A percentile compares a stretch with the other conserved stretches of the same genome.
Conservation (phyloP, 2,888 invertebrate species). For the Chrysolina haemoptera region DNA sequence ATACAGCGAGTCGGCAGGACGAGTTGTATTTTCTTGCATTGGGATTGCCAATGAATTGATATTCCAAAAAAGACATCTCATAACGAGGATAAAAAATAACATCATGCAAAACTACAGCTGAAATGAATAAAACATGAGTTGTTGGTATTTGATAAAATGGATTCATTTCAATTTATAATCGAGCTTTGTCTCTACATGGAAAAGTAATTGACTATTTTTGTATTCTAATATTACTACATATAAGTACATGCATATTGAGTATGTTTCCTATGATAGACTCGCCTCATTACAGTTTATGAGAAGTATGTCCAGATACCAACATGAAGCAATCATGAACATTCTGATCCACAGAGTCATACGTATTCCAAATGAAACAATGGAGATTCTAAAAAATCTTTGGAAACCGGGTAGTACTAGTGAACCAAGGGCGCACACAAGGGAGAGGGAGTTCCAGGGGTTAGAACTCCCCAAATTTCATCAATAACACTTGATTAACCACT, state of each 20-base stretch:
- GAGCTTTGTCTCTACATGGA: constrained; percentile 24
- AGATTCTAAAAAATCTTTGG: too few species aligned
- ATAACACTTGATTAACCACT: too few species aligned
- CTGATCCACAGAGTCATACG: too few species aligned
- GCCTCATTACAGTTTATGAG: neutral
- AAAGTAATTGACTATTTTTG: constrained; percentile 17
- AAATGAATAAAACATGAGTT: constrained; percentile 28
- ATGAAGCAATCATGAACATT: neutral
- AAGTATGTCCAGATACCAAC: neutral
- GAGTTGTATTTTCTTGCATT: too few species aligned
- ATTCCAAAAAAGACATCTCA: neutral
- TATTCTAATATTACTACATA: constrained; percentile 6
- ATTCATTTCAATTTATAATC: constrained; percentile 27
- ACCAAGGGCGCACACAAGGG: too few species aligned
- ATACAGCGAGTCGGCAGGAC: too few species aligned
- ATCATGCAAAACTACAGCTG: neutral
- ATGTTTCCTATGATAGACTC: neutral
- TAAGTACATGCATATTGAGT: constrained; percentile 1
- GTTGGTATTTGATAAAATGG: constrained; percentile 23
- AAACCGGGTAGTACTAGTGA: neutral
- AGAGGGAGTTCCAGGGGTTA: too few species aligned
- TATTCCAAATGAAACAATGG: too few species aligned
- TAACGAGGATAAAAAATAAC: constrained; percentile 10
- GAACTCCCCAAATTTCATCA: too few species aligned
- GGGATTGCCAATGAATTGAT: too few species aligned